phyloP scores from a whole-genome alignment of 2,113 vertebrate genomes.

The Cathartes aura region DNA sequence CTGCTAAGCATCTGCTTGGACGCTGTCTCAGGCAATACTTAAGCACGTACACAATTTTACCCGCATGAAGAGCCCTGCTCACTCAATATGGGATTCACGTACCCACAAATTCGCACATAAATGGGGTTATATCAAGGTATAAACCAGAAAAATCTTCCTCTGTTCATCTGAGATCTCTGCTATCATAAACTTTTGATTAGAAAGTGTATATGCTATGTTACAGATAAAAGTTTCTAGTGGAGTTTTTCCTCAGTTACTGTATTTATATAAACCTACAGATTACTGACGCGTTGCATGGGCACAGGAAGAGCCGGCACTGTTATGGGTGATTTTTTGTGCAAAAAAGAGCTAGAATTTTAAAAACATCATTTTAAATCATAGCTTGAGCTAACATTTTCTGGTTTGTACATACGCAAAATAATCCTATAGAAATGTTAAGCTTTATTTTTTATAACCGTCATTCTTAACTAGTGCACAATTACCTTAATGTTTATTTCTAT shows the following conservation, averaged over 20 bases:
- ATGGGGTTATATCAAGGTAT: background rate
- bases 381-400: background rate
- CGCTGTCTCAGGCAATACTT: rapidly evolving
- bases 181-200: background rate
- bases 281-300: rapidly evolving
- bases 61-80: background rate
- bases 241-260: background rate
- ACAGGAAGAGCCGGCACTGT: background rate
- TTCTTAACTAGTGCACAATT: background rate
- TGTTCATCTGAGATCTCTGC: background rate
- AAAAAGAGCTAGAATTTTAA: background rate
- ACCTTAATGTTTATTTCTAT: background rate
- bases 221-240: background rate
- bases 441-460: background rate
- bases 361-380: background rate
- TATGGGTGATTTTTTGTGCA: background rate
- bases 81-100: rapidly evolving
- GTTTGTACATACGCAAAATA: background rate
- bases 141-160: background rate
- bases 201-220: background rate
- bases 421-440: rapidly evolving
- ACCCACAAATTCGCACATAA: background rate
- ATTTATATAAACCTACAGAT: background rate
- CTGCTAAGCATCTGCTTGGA: background rate
- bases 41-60: background rate